These are phyloP conservation scores for Euzophera pinguis DNA, from an alignment of 2,888 invertebrate species.

Conservation along the genomic window DNA sequence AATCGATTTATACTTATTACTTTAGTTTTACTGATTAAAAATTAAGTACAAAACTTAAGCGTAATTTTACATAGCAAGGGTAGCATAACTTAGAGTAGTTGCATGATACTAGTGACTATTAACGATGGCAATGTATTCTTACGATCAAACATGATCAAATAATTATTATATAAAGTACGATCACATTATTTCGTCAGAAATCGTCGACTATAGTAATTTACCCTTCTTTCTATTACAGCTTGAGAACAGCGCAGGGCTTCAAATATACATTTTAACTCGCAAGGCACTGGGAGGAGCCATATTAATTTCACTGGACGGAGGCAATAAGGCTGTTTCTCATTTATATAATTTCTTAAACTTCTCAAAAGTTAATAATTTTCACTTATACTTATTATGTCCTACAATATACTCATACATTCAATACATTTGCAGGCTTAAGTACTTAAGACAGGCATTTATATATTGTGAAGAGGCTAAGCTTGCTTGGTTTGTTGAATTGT, in stretches of 20 bases:
- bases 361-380: slow-evolving; percentile 13
- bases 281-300: slow-evolving; percentile 22
- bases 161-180: background rate
- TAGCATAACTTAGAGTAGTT: slow-evolving; percentile 42
- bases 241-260: background rate
- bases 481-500: slow-evolving; percentile 28
- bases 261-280: slow-evolving; percentile 16
- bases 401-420: slow-evolving; percentile 9
- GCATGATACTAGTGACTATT: slow-evolving; percentile 66
- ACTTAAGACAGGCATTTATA: slow-evolving; percentile 1
- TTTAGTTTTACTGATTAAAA: slow-evolving; percentile 3
- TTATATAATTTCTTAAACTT: slow-evolving; percentile 20
- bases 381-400: slow-evolving; percentile 3
- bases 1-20: background rate
- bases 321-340: slow-evolving; percentile 55
- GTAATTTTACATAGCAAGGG: slow-evolving; percentile 1
- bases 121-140: slow-evolving; percentile 54
- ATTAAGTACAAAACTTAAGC: background rate
- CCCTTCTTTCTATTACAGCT: too few species aligned
- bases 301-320: slow-evolving; percentile 50
- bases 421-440: slow-evolving; percentile 6
- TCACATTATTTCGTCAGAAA: background rate
- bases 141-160: slow-evolving; percentile 8
- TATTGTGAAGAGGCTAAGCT: slow-evolving; percentile 18
- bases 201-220: too few species aligned